Base-by-base conservation (phyloP, 1,140 invertebrate species). In the Cherax quadricarinatus region DNA sequence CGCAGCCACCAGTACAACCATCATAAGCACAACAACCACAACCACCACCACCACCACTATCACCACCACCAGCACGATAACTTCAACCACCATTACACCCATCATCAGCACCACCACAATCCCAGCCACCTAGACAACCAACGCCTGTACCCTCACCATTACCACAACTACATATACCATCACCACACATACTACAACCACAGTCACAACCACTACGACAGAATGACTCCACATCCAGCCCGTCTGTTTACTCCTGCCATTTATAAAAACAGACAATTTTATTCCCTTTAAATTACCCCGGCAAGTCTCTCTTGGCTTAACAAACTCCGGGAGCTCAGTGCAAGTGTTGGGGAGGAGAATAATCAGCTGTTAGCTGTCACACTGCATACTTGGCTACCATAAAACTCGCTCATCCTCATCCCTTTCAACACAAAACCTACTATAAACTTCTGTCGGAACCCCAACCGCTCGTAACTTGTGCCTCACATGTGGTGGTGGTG, bases 351-450 rank as follows among this genome's bases (percentile, higher is more conserved):
- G 3, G 10, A 78, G 24, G n/a, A 80, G 86, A 88, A 70, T 80
- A 24, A 75, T 78, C 51, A 78, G 57, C 73, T 60, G 75, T 53
- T 48, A 18, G 49, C 73, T 51, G n/a, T 60, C 86, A 57, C 1
- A 6, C 16, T 57, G 57, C 75, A 80, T 80, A 30, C 57, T 57
- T 79, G 10, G 3, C 18, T 80, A 14, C 75, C 86, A 88, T 88
- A 80, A 80, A 88, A 51, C 30, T 88, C 70, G 18, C 51, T 51
- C 51, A 9, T 4, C 51, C 30, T 21, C 16, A 57, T 53, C 51
- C 75, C 30, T 79, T 78, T 60, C 81, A 83, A 62, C 86, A 80
- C 75, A 79, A 80, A 80, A 60, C 86, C 75, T 14, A 41, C 75
- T 62, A 16, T 88, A 48, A 30, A 30, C 30, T 3, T 60, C 49